A percentile compares a stretch with the other conserved stretches of the same genome.
phyloP scores from a whole-genome alignment of 2,113 vertebrate genomes.

The Eleginops maclovinus region DNA sequence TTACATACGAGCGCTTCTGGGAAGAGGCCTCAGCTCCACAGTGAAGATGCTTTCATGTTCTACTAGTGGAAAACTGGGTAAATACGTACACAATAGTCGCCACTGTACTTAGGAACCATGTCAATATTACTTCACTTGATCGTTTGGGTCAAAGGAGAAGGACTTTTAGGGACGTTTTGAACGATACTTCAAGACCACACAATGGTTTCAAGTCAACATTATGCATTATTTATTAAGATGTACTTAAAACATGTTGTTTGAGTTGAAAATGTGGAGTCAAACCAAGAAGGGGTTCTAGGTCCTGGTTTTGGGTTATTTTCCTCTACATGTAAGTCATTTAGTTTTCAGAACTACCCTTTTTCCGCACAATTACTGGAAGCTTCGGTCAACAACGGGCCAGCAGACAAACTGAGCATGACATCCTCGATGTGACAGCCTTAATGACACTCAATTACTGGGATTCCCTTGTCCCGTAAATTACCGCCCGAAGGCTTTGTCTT shows the following conservation, averaged over 20 bases:
- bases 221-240: not conserved
- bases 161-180: slow-evolving; percentile 7
- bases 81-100: slow-evolving; percentile 37
- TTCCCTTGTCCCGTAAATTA: slow-evolving; percentile 73
- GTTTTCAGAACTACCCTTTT: slow-evolving; percentile 25
- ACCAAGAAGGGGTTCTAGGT: slow-evolving; percentile 3
- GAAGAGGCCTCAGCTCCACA: slow-evolving; percentile 6
- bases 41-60: slow-evolving; percentile 34
- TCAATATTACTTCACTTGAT: slow-evolving; percentile 39
- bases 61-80: slow-evolving; percentile 25
- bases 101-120: slow-evolving; percentile 35
- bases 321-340: slow-evolving; percentile 15
- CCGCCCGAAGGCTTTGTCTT: slow-evolving; percentile 68
- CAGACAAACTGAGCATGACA: slow-evolving; percentile 59
- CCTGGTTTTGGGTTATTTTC: slow-evolving; percentile 9
- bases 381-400: slow-evolving; percentile 20
- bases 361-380: slow-evolving; percentile 19
- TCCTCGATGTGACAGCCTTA: slow-evolving; percentile 63
- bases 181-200: not conserved
- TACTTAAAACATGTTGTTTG: not conserved
- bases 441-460: slow-evolving; percentile 82
- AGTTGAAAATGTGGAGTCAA: not conserved
- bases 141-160: slow-evolving; percentile 25
- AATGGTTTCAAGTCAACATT: not conserved
- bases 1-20: slow-evolving; percentile 36